phyloP scores from a whole-genome alignment of 1,140 invertebrate genomes.

The Nasonia giraulti region DNA sequence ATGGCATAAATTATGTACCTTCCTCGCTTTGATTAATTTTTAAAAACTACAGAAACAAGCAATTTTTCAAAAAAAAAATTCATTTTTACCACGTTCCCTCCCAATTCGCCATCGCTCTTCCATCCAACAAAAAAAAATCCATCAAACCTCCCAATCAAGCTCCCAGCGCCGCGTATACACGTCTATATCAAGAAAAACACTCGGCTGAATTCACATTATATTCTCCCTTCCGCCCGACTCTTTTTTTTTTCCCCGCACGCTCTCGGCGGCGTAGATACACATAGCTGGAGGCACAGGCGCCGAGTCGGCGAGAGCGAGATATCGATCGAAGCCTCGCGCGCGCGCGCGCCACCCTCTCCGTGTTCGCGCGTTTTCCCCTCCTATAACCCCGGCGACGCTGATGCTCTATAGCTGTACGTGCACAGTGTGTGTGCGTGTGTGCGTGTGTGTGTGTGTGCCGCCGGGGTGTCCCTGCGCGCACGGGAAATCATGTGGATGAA shows the following conservation, averaged over 20 bases:
- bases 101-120: too few species aligned
- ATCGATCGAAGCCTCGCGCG: background rate
- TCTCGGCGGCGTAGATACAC: too few species aligned
- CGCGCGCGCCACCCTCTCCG: background rate
- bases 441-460: too few species aligned
- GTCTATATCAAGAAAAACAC: conserved; percentile 1
- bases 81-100: too few species aligned
- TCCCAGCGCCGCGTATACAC: background rate
- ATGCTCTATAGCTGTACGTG: background rate
- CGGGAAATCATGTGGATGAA: background rate
- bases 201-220: background rate
- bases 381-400: background rate
- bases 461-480: background rate
- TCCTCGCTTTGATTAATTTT: too few species aligned
- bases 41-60: too few species aligned
- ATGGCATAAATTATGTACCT: too few species aligned
- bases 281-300: background rate
- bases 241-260: background rate
- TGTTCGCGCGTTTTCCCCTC: background rate
- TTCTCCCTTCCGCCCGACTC: background rate
- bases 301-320: background rate
- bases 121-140: background rate
- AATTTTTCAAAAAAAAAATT: too few species aligned
- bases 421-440: too few species aligned
- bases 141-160: background rate